Evolutionary conservation across 2,888 invertebrate genomes (phyloP), one percentile per base, ranked within the genome.

Genomic region (Atethmia centrago): DNA sequence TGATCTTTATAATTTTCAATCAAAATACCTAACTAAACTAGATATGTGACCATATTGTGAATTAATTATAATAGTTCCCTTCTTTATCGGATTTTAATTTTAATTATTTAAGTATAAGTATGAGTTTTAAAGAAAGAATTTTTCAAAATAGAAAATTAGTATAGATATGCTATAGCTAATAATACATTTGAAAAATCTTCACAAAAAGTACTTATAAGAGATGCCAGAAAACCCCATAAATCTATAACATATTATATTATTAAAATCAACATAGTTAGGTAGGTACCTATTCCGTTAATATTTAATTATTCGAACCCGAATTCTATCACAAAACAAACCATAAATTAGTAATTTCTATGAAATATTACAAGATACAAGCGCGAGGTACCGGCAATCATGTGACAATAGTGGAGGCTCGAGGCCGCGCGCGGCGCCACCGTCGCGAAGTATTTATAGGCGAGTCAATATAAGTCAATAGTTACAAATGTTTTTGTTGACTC

Each of bases 361-460:
- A 71, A 36, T 36, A 68, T 51, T 40, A n/a, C 21, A 19, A 64
- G 28, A 25, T 21, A 31, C 14, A 40, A 16, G 36, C 51, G 51
- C 66, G 55, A 68, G 59, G 14, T 53, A 68, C 80, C 82, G 73
- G 78, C 56, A 77, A 88, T 93, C 93, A 93, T 92, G 91, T 93
- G 93, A 93, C 73, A 84, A 31, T 77, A 84, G 86, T 88, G 83
- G 74, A 63, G n/a, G 49, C 63, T 74, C 68, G 83, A 83, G 58
- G 59, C 87, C 89, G 81, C 85, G 21, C 40, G 76, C 74, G 89
- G 90, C 92, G 89, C 85, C 82, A 89, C 87, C 51, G 56, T 78
- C 83, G 80, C 79, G 68, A 3, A 28, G 40, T 74, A 77, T 84
- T 71, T 51, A 58, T 74, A 83, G 72, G 53, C 25, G 10, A 65